Conservation (phyloP, 2,797 vertebrate genomes). For the Coracias cyanogaster region DNA sequence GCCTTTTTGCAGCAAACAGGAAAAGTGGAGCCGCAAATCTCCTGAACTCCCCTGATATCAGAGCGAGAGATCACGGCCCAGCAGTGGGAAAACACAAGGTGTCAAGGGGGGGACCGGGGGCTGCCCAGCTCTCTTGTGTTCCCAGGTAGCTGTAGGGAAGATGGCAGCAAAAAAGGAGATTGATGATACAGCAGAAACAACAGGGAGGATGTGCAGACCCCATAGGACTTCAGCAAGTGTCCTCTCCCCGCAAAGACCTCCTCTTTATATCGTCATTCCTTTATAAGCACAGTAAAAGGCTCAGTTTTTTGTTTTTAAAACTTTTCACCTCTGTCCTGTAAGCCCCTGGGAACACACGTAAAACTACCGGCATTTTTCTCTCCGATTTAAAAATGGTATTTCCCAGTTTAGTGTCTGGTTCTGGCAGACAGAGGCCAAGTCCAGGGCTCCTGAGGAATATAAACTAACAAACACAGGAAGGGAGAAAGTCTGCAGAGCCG, state of each 20-base stretch:
- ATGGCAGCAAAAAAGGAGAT: neutral
- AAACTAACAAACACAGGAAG: neutral
- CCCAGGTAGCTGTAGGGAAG: neutral
- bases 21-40: rapidly evolving
- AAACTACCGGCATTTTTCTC: neutral
- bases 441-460: neutral
- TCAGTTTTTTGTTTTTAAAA: neutral
- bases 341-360: neutral
- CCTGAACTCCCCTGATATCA: neutral
- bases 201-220: neutral
- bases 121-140: neutral
- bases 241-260: neutral
- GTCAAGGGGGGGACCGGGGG: rapidly evolving
- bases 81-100: neutral
- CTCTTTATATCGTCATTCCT: too few species aligned
- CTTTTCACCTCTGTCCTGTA: neutral
- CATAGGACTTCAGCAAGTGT: rapidly evolving
- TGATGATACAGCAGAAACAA: neutral
- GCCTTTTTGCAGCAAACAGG: neutral
- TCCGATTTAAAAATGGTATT: neutral
- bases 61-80: rapidly evolving
- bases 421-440: neutral
- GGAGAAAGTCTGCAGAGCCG: neutral
- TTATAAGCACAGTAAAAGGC: neutral
- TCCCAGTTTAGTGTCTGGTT: neutral